Conservation (phyloP, 2,888 invertebrate species). For the Drosophila recens region DNA sequence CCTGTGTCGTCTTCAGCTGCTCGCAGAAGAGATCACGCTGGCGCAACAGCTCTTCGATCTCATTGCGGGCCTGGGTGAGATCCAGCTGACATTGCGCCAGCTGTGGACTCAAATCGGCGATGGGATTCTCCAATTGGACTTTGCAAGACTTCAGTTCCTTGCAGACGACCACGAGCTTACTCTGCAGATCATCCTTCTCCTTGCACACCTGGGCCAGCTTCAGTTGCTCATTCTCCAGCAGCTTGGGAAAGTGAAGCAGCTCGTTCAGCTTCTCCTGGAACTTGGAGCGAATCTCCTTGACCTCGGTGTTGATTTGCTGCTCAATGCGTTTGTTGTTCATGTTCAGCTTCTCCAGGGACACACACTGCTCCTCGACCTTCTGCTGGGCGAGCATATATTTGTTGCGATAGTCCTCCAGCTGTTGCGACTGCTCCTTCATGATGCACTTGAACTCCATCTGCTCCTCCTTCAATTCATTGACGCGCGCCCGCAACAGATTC, state of each 20-base stretch:
- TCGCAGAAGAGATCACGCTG: slow-evolving; percentile 83
- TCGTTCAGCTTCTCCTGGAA: slow-evolving; percentile 84
- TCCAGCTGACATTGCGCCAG: slow-evolving; percentile 78
- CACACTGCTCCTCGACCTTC: slow-evolving; percentile 84
- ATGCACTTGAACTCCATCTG: slow-evolving; percentile 84
- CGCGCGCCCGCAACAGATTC: slow-evolving; percentile 77
- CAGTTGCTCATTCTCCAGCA: slow-evolving; percentile 83
- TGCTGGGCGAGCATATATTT: slow-evolving; percentile 84
- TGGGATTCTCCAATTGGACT: slow-evolving; percentile 53
- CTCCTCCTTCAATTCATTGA: slow-evolving; percentile 83
- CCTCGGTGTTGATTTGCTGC: slow-evolving; percentile 84
- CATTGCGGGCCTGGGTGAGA: slow-evolving; percentile 65
- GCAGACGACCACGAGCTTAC: slow-evolving; percentile 82
- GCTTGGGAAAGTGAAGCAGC: slow-evolving; percentile 83
- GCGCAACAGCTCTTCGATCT: slow-evolving; percentile 75
- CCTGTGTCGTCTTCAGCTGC: slow-evolving; percentile 78
- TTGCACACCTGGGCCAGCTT: slow-evolving; percentile 81
- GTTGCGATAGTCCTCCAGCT: slow-evolving; percentile 84
- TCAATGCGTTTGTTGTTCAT: slow-evolving; percentile 84
- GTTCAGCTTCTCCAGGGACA: slow-evolving; percentile 82
- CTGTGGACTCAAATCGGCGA: slow-evolving; percentile 72
- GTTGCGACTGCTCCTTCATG: slow-evolving; percentile 84
- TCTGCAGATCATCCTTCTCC: slow-evolving; percentile 82
- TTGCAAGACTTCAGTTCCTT: slow-evolving; percentile 82
- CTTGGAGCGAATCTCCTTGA: slow-evolving; percentile 83